Base-by-base conservation (phyloP, 2,888 invertebrate species). In the Mylabris sibirica region DNA sequence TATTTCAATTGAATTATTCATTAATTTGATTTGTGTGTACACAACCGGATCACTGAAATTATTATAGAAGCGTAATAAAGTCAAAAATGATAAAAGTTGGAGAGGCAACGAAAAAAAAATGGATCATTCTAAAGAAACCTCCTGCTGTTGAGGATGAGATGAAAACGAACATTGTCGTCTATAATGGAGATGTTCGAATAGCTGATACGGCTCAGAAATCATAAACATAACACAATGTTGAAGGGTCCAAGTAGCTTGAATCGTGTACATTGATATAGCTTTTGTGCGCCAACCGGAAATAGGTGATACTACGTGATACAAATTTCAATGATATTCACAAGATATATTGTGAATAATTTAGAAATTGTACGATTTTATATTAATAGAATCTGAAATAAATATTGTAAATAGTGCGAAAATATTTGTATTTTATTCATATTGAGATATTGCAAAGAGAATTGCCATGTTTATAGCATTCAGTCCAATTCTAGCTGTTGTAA, bases 91-190 rank as follows among this genome's bases (percentile, higher is more conserved):
- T 8, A 69, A 34, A 35, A 61, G 34, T 35, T 14, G 30, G 11
- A 11, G 17, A 35, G 14, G 26, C 26, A 17, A 35, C 64, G 67
- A 72, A 69, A 70, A 70, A 63, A 67, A 69, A 70, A 65, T 65
- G 69, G 72, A 70, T 66, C 71, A 76, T 74, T 72, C 71, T 75
- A 70, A 74, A 72, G 74, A 75, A 74, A 72, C 72, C 72, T 72
- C 73, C 76, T 75, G 69, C 64, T 68, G 64, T 66, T 67, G 57
- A 68, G 60, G 69, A 70, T 65, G 70, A 70, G 68, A 73, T 70
- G 66, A 69, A 70, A 72, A 71, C 71, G 72, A 68, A 60, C 71
- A 69, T 63, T 66, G 65, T 65, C 62, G 60, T 61, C 59, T 62
- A 65, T 49, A 64, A 73, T 67, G 67, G 71, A 73, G 71, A 73